Evolutionary conservation across 1,140 invertebrate species (phyloP).

Genomic region (Paraescarpia echinospica): DNA sequence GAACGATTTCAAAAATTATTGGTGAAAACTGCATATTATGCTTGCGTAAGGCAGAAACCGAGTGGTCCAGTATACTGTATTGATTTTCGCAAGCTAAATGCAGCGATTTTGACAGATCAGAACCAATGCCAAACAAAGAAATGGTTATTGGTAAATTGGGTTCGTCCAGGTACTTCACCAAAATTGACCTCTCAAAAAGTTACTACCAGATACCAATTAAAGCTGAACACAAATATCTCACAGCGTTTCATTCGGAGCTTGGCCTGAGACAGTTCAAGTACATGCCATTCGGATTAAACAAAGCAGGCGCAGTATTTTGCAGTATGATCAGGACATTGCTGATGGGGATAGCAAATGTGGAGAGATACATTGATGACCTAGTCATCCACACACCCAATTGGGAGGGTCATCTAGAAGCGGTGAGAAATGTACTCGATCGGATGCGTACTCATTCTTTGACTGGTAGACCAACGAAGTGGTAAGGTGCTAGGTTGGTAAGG

Average conservation of each 20-base stretch:
- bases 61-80: conserved; percentile 30
- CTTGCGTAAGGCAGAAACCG: too few relatives aligned
- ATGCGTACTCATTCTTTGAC: neutral
- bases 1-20: too few relatives aligned
- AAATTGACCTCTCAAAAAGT: conserved; percentile 15
- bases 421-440: conserved; percentile 8
- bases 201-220: conserved; percentile 24
- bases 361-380: conserved; percentile 19
- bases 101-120: too few relatives aligned
- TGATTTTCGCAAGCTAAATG: too few relatives aligned
- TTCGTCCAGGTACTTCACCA: neutral
- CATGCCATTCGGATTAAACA: conserved; percentile 21
- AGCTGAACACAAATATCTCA: too few relatives aligned
- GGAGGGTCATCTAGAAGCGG: conserved; percentile 16
- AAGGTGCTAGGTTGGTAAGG: neutral
- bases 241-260: conserved; percentile 9
- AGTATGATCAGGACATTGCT: conserved; percentile 19
- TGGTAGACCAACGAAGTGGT: conserved; percentile 9
- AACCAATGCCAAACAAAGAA: conserved; percentile 14
- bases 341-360: conserved; percentile 1
- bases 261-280: conserved; percentile 11
- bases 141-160: neutral
- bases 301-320: conserved; percentile 11
- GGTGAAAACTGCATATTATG: too few relatives aligned
- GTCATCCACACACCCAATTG: conserved; percentile 1